phyloP scores from a whole-genome alignment of 2,888 invertebrate species.

The Frankliniella fusca region DNA sequence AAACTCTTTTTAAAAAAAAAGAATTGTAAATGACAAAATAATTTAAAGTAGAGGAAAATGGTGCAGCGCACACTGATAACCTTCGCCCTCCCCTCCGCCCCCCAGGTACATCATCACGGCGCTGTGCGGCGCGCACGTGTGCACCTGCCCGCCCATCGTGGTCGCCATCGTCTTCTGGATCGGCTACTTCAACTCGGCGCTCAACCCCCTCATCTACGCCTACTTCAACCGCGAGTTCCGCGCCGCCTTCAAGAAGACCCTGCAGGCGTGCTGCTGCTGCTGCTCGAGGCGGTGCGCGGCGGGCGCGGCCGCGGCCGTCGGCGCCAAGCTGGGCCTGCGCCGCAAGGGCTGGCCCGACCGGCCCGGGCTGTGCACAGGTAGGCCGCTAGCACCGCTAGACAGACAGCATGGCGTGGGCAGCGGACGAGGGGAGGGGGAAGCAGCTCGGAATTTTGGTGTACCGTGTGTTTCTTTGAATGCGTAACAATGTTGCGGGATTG shows the following conservation, averaged over 20 bases:
- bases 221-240: conserved; percentile 97
- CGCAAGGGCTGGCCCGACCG: conserved; percentile 43
- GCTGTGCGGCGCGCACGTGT: conserved; percentile 65
- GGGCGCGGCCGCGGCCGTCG: conserved; percentile 41
- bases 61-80: too few relatives aligned
- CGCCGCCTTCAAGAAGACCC: conserved; percentile 86
- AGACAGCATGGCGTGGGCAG: too few relatives aligned
- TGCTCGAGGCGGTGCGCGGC: conserved; percentile 46
- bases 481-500: too few relatives aligned
- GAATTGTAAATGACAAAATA: too few relatives aligned
- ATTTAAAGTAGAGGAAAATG: too few relatives aligned
- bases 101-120: conserved; percentile 80
- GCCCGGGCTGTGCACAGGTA: conserved; percentile 49
- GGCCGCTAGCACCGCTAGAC: too few relatives aligned
- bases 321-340: conserved; percentile 44
- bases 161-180: conserved; percentile 94
- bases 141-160: conserved; percentile 77
- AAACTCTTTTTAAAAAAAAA: too few relatives aligned
- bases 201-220: conserved; percentile 95
- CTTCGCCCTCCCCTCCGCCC: conserved; percentile 49
- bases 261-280: conserved; percentile 66
- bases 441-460: too few relatives aligned
- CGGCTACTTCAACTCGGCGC: conserved; percentile 94
- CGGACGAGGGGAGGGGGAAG: too few relatives aligned
- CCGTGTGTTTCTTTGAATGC: too few relatives aligned